phyloP scores from a whole-genome alignment of 2,797 vertebrate genomes.

The Crenichthys baileyi region DNA sequence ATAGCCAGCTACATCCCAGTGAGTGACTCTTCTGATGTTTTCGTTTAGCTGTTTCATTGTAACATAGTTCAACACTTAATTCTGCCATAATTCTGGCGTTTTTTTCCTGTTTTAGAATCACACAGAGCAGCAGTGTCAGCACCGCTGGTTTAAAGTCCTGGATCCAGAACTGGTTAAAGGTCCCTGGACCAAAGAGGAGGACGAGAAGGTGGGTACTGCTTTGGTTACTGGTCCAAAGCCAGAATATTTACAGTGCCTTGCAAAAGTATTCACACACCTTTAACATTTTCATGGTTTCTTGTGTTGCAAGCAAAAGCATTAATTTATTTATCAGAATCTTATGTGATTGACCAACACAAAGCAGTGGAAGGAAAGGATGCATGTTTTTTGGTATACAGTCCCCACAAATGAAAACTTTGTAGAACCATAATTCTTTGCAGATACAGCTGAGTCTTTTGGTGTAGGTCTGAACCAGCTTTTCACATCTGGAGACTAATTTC shows the following conservation, averaged over 20 bases:
- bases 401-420: no score
- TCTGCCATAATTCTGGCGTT: neutral
- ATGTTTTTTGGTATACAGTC: no score
- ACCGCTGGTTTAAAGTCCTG: slow-evolving; percentile 94
- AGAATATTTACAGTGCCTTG: neutral
- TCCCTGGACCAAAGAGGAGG: slow-evolving; percentile 98
- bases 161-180: slow-evolving; percentile 97
- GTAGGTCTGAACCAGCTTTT: no score
- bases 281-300: no score
- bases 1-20: slow-evolving; percentile 90
- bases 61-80: neutral
- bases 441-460: no score
- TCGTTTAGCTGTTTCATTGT: neutral
- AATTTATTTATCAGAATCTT: no score
- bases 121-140: slow-evolving; percentile 94
- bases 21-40: slow-evolving; percentile 66
- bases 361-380: no score
- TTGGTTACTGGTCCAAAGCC: neutral
- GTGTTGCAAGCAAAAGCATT: no score
- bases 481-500: no score
- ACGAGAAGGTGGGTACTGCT: slow-evolving; percentile 86
- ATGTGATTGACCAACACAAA: no score
- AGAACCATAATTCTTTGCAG: no score
- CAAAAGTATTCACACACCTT: neutral
- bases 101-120: slow-evolving; percentile 80